Conservation (phyloP, 2,113 vertebrate species). For the Lonchura striata region DNA sequence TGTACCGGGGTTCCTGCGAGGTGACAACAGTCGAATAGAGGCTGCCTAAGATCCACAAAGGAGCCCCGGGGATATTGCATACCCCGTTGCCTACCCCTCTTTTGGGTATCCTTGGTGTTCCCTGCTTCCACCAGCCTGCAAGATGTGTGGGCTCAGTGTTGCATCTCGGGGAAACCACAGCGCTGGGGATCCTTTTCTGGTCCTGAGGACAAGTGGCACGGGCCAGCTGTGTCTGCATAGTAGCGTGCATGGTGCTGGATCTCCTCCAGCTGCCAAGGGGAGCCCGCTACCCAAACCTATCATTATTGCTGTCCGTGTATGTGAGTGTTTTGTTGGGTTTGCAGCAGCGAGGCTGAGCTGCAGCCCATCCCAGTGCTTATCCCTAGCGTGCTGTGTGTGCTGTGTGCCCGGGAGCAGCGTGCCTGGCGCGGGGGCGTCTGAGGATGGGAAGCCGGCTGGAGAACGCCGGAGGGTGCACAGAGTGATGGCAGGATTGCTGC, state of each 20-base stretch:
- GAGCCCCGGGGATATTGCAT: neutral
- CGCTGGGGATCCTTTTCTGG: neutral
- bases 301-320: neutral
- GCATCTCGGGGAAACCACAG: neutral
- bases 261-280: neutral
- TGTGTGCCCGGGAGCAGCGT: neutral
- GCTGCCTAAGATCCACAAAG: neutral
- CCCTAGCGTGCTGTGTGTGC: neutral
- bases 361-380: neutral
- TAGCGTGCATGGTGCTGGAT: fast-evolving
- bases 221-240: neutral
- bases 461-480: fast-evolving
- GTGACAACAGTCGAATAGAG: neutral
- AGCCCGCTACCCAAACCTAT: neutral
- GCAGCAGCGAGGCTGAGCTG: neutral
- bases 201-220: neutral
- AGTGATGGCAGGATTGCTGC: neutral
- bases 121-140: neutral
- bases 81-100: neutral
- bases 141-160: neutral
- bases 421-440: neutral
- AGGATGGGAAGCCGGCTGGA: neutral
- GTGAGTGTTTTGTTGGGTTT: neutral
- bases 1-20: neutral
- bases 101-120: neutral